A percentile compares a stretch with the other conserved stretches of the same genome.
Conservation (phyloP, 2,888 invertebrate genomes). For the Calameuta idolon region DNA sequence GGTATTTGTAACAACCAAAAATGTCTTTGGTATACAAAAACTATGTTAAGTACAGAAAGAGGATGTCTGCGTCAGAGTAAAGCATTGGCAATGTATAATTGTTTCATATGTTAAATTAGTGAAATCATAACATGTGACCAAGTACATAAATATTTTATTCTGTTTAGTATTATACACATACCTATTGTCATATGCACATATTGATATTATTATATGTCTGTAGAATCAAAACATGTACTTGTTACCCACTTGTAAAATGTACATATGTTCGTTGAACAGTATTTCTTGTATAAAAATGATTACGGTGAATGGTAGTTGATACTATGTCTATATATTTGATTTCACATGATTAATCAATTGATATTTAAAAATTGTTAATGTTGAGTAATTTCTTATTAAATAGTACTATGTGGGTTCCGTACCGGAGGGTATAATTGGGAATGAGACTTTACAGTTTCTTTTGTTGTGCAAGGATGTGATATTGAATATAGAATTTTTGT, state of each 20-base stretch:
- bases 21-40: not conserved
- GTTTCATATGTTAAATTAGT: not conserved
- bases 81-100: not conserved
- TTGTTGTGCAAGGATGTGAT: not conserved
- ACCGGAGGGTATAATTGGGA: not conserved
- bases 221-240: too few species aligned
- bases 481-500: not conserved
- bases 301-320: not conserved
- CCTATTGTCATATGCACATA: too few species aligned
- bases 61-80: not conserved
- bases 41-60: not conserved
- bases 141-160: not conserved
- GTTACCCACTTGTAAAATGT: not conserved
- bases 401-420: not conserved
- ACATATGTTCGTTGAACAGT: not conserved
- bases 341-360: not conserved
- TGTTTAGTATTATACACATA: not conserved
- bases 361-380: not conserved
- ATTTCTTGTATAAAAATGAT: not conserved
- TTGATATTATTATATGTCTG: too few species aligned
- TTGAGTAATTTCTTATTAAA: not conserved
- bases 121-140: not conserved
- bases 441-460: not conserved
- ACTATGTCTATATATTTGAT: not conserved
- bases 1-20: not conserved